Percentiles rank a stretch among this genome's conserved stretches.
Evolutionary conservation across 2,113 vertebrate genomes (phyloP).

Genomic region (Oophaga pumilio): DNA sequence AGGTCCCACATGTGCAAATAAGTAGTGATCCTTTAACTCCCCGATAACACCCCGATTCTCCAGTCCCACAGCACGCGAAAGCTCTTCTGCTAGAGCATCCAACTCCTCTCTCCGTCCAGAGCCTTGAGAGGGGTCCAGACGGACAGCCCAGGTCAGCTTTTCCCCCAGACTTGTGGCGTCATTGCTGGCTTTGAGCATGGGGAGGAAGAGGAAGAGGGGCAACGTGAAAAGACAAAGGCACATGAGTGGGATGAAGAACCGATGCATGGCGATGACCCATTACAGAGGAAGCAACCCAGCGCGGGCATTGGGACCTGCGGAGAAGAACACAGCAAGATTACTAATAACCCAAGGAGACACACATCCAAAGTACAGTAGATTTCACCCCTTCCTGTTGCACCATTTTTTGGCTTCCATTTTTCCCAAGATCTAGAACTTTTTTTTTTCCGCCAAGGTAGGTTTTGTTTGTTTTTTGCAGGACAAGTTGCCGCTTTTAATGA

Average conservation of each 20-base stretch:
- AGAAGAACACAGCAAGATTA: neutral
- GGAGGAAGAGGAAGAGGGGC: slow-evolving; percentile 52
- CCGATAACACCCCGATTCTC: slow-evolving; percentile 89
- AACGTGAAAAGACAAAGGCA: slow-evolving; percentile 67
- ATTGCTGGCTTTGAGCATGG: slow-evolving; percentile 21
- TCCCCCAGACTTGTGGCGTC: slow-evolving; percentile 3
- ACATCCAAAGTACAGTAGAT: too few relatives aligned
- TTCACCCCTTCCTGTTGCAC: neutral
- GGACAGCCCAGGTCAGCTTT: slow-evolving; percentile 84
- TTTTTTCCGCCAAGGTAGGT: too few relatives aligned
- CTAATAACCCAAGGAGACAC: neutral
- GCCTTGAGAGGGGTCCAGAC: slow-evolving; percentile 64
- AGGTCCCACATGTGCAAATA: slow-evolving; percentile 70
- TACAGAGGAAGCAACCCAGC: slow-evolving; percentile 4
- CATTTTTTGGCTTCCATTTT: too few relatives aligned
- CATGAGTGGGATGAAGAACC: slow-evolving; percentile 52
- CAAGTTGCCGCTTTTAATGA: too few relatives aligned
- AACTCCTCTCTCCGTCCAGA: slow-evolving; percentile 61
- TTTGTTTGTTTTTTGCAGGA: too few relatives aligned
- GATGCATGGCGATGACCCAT: slow-evolving; percentile 24
- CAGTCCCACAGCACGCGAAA: slow-evolving; percentile 81
- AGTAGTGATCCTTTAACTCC: slow-evolving; percentile 87
- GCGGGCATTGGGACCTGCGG: slow-evolving; percentile 44
- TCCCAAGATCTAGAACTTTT: too few relatives aligned
- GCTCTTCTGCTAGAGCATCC: slow-evolving; percentile 72